Percentiles rank a stretch among this genome's conserved stretches.
These are phyloP conservation scores for Nyctibius grandis DNA, from an alignment of 2,797 vertebrate species.

Conservation along the genomic window DNA sequence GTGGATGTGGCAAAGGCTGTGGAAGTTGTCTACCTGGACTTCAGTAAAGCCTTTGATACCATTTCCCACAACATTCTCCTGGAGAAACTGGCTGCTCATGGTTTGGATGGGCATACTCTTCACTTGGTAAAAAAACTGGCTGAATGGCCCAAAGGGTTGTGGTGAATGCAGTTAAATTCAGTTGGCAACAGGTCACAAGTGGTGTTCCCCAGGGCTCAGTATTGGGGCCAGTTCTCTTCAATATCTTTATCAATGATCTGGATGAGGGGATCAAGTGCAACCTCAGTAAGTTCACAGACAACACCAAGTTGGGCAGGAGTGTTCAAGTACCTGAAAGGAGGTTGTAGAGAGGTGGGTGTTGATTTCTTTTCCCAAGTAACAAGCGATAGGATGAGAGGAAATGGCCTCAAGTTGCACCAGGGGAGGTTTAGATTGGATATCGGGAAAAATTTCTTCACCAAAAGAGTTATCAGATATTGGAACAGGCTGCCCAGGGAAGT, in stretches of 20 bases:
- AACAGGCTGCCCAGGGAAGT: neutral
- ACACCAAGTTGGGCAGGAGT: neutral
- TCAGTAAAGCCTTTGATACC: neutral
- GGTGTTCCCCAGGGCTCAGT: neutral
- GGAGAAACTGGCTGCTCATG: neutral
- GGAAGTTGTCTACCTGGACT: neutral
- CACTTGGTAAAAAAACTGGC: neutral
- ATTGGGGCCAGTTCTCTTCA: neutral
- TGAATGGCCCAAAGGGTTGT: neutral
- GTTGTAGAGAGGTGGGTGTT: no score
- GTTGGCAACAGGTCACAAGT: neutral
- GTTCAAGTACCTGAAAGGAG: neutral
- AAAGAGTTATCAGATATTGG: neutral
- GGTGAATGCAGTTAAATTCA: neutral
- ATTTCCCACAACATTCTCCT: neutral
- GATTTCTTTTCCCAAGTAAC: no score
- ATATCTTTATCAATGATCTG: neutral
- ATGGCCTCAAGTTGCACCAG: neutral
- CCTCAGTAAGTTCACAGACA: no score
- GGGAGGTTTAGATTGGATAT: neutral
- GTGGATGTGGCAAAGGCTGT: neutral
- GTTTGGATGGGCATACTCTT: neutral
- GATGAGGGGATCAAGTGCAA: neutral
- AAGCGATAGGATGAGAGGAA: neutral
- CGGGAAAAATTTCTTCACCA: neutral